A percentile compares a stretch with the other conserved stretches of the same genome.
phyloP scores from a whole-genome alignment of 2,113 vertebrate genomes.

The Columba livia region DNA sequence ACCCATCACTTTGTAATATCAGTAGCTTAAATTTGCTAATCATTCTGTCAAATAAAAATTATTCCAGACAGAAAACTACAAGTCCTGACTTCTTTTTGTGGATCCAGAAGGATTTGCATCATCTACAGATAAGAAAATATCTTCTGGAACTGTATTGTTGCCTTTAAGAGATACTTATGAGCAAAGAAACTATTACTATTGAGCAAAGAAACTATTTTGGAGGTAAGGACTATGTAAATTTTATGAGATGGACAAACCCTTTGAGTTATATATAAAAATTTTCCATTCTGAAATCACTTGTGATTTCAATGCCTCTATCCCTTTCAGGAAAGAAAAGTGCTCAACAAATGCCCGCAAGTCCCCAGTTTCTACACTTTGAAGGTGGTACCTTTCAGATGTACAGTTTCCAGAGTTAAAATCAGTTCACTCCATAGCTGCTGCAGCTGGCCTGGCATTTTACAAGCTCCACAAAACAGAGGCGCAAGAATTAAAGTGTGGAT shows the following conservation, averaged over 20 bases:
- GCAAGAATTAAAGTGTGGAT: not conserved
- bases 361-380: not conserved
- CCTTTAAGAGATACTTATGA: not conserved
- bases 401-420: not conserved
- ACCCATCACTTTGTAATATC: not conserved
- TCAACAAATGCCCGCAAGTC: not conserved
- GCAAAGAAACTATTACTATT: not conserved
- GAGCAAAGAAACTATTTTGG: not conserved
- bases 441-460: not conserved
- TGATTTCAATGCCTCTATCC: not conserved
- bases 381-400: not conserved
- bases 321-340: not conserved
- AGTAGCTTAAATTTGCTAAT: not conserved
- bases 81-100: not conserved
- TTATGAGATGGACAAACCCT: not conserved
- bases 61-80: not conserved
- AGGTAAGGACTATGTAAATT: not conserved
- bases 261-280: not conserved
- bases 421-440: not conserved
- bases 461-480: not conserved
- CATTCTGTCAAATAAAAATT: not conserved
- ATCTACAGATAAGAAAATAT: not conserved
- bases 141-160: not conserved
- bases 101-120: not conserved
- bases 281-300: not conserved